Evolutionary conservation across 2,113 vertebrate genomes (phyloP).

Genomic region (Scartelaos histophorus): DNA sequence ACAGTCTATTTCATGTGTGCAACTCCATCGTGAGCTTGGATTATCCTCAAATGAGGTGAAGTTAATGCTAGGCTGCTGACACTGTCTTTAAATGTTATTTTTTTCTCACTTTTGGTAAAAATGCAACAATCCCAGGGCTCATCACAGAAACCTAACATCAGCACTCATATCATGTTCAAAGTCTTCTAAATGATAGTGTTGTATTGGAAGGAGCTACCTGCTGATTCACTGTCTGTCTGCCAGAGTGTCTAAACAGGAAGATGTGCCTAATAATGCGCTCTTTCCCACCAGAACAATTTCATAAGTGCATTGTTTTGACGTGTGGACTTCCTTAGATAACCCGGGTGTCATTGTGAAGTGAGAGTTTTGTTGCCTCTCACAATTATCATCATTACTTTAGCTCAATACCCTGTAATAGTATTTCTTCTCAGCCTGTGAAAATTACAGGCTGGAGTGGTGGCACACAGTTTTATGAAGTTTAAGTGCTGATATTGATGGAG

Average conservation of each 20-base stretch:
- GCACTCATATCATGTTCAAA: slow-evolving; percentile 50
- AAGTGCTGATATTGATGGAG: slow-evolving; percentile 78
- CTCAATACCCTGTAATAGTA: slow-evolving; percentile 73
- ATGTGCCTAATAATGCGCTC: slow-evolving; percentile 20
- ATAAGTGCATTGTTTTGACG: slow-evolving; percentile 24
- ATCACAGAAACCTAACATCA: slow-evolving; percentile 36
- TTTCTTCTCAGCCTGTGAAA: slow-evolving; percentile 68
- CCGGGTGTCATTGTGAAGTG: slow-evolving; percentile 47
- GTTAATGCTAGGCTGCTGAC: too few relatives aligned
- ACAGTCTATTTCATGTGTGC: too few relatives aligned
- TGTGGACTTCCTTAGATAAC: slow-evolving; percentile 38
- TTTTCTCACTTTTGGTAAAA: slow-evolving; percentile 29
- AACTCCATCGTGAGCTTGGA: too few relatives aligned
- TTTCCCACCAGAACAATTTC: slow-evolving; percentile 37
- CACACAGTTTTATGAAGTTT: slow-evolving; percentile 65
- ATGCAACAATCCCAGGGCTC: slow-evolving; percentile 26
- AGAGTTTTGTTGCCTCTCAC: slow-evolving; percentile 67
- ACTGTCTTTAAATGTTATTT: background rate
- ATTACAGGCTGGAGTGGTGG: slow-evolving; percentile 71
- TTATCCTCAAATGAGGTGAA: too few relatives aligned
- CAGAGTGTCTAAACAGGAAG: slow-evolving; percentile 48
- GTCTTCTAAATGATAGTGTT: slow-evolving; percentile 60
- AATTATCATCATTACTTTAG: slow-evolving; percentile 76
- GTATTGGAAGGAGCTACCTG: slow-evolving; percentile 30
- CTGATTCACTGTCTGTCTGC: slow-evolving; percentile 66